A percentile compares a stretch with the other conserved stretches of the same genome.
Evolutionary conservation across 2,797 vertebrate species (phyloP).

Genomic region (Lepidocolaptes lacrymiger): DNA sequence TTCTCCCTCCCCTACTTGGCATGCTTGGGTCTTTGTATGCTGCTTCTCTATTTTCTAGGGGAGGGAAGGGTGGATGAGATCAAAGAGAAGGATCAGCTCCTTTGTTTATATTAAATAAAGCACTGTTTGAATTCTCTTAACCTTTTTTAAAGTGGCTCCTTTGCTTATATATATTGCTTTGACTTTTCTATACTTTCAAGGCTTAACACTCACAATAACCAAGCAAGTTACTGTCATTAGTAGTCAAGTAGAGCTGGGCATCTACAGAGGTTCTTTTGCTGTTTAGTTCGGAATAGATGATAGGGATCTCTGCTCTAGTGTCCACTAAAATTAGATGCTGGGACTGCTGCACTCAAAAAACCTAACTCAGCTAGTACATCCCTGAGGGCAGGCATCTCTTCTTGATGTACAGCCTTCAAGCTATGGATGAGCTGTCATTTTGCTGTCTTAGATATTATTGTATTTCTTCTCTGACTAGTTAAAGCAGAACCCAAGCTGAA

Average conservation of each 20-base stretch:
- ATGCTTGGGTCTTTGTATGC: background rate
- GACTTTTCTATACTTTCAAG: background rate
- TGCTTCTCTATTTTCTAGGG: background rate
- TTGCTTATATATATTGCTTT: background rate
- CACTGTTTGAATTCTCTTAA: background rate
- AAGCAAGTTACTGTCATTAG: background rate
- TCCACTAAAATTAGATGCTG: background rate
- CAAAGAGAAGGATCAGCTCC: background rate
- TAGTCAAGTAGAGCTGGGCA: background rate
- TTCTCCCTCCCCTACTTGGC: background rate
- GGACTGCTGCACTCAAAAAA: background rate
- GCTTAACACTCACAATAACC: background rate
- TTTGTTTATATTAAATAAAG: constrained; percentile 7
- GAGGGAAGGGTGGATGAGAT: background rate
- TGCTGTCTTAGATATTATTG: rapidly evolving
- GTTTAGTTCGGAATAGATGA: background rate
- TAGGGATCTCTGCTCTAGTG: background rate
- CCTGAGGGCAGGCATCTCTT: background rate
- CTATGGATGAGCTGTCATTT: background rate
- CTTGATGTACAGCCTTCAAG: background rate
- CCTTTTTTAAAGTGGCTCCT: background rate
- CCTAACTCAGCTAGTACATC: background rate
- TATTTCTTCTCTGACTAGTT: background rate
- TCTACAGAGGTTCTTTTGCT: background rate
- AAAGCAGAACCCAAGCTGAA: background rate